These are phyloP conservation scores for Neocloeon triangulifer DNA, from an alignment of 1,140 invertebrate species.

Conservation along the genomic window DNA sequence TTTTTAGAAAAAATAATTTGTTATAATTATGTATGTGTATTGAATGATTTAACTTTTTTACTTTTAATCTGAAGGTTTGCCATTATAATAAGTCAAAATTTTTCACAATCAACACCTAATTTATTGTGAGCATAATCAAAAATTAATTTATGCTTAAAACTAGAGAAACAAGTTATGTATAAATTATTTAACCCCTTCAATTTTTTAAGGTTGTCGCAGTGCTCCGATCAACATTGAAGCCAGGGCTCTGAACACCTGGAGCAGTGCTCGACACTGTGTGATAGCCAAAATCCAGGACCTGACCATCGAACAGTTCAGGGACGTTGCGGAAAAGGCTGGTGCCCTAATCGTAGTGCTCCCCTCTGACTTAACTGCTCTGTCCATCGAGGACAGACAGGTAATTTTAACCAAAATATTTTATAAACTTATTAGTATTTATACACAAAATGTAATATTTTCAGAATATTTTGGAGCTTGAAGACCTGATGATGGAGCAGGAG, in stretches of 20 bases:
- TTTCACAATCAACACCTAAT: no score
- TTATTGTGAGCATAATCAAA: no score
- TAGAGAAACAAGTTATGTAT: no score
- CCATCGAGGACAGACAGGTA: conserved; percentile 47
- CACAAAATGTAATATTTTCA: conserved; percentile 14
- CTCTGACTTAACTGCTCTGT: conserved; percentile 37
- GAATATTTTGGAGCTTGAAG: conserved; percentile 61
- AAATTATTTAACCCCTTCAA: no score
- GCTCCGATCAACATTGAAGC: conserved; percentile 69
- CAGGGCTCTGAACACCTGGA: conserved; percentile 61
- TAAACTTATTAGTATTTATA: conserved; percentile 8
- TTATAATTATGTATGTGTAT: no score
- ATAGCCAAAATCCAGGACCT: conserved; percentile 55
- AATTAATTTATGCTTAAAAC: no score
- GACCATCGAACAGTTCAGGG: conserved; percentile 47
- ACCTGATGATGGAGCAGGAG: conserved; percentile 56
- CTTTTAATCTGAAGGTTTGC: no score
- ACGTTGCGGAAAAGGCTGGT: conserved; percentile 58
- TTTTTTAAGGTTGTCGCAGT: conserved; percentile 59
- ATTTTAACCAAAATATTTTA: conserved; percentile 5
- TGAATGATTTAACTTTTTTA: no score
- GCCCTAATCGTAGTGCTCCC: conserved; percentile 68
- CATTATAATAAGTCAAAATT: no score
- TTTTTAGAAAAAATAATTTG: no score
- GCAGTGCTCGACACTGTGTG: conserved; percentile 69